Evolutionary conservation across 2,888 invertebrate species (phyloP).

Genomic region (Agrenia bidenticulata): DNA sequence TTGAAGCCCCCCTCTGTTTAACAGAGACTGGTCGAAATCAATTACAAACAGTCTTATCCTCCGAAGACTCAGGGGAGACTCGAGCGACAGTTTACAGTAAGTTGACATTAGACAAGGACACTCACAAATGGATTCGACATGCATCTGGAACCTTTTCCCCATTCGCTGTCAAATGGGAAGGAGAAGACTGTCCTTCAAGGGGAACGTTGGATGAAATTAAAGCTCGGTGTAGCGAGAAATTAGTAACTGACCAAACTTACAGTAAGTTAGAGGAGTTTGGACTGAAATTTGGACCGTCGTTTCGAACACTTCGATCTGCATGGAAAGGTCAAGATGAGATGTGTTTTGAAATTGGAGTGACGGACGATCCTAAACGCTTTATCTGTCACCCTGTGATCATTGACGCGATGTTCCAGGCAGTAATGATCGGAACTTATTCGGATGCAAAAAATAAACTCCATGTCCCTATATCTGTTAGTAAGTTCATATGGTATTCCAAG

Average conservation of each 20-base stretch:
- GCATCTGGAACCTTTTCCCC: constrained; percentile 16
- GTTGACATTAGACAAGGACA: constrained; percentile 3
- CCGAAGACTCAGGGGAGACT: not conserved
- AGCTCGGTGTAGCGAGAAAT: not conserved
- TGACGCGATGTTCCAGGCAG: constrained; percentile 18
- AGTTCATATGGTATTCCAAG: constrained; percentile 4
- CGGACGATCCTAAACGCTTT: not conserved
- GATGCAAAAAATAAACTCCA: not conserved
- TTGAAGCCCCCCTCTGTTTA: constrained; percentile 22
- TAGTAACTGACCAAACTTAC: not conserved
- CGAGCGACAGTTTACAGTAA: constrained; percentile 14
- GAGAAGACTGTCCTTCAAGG: not conserved
- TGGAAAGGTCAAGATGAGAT: not conserved
- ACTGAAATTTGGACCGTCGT: constrained; percentile 23
- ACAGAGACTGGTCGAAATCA: constrained; percentile 5
- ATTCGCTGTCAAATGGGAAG: not conserved
- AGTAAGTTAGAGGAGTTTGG: constrained; percentile 12
- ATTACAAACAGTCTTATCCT: constrained; percentile 16
- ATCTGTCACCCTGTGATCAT: constrained; percentile 1
- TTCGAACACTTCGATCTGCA: constrained; percentile 11
- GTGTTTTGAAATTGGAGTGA: not conserved
- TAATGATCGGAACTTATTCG: not conserved
- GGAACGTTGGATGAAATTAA: not conserved
- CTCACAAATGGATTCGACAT: constrained; percentile 9
- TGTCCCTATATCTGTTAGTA: constrained; percentile 8